Evolutionary conservation across 2,797 vertebrate species (phyloP), one percentile per base, ranked within the genome.

Genomic region (Hybognathus amarus): DNA sequence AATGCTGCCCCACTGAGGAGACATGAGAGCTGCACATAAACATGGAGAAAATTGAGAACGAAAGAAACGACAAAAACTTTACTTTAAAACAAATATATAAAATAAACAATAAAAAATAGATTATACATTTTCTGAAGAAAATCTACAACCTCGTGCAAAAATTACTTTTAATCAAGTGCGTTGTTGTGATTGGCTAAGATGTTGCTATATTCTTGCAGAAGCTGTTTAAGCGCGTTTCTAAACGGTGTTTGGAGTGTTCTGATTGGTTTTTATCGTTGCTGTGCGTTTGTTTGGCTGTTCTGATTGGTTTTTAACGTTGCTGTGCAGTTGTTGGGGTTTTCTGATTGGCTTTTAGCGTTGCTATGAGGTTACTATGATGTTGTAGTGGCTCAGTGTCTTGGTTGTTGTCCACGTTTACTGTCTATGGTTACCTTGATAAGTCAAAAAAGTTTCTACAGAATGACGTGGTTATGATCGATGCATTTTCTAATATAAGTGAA

Each of bases 1-100:
- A 83, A 83, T 69, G 66, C 82, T 83, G 82, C 82, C 82, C 52
- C 82, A 5, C 74, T 77, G 82, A 59, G 82, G 82, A 77, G 17
- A 59, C 24, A 18, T 1, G 33, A 59, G 64, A 22, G 33, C 63
- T 76, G 61, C 61, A 66, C 80, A 71, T 13, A 18, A 63, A 30
- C 61, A 63, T 13, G 17, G 6, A 63, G 27, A 30, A 27, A 13
- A 4, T n/a, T 5, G n/a, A 56, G 47, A 69, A 12, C 18, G 24
- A 33, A 11, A 24, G 9, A 52, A 11, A 38, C 22, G 17, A 38
- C 45, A 6, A 42, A 38, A 61, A 54, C 18, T 24, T 38, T 38
- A 24, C 30, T 10, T 24, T 33, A 8, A 18, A 47, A 13, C 22
- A n/a, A 1, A 40, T 40, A 5, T 20, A 2, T 5, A 1, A 56